Base-by-base conservation (phyloP, 2,888 invertebrate species). In the Brachyptera putata region DNA sequence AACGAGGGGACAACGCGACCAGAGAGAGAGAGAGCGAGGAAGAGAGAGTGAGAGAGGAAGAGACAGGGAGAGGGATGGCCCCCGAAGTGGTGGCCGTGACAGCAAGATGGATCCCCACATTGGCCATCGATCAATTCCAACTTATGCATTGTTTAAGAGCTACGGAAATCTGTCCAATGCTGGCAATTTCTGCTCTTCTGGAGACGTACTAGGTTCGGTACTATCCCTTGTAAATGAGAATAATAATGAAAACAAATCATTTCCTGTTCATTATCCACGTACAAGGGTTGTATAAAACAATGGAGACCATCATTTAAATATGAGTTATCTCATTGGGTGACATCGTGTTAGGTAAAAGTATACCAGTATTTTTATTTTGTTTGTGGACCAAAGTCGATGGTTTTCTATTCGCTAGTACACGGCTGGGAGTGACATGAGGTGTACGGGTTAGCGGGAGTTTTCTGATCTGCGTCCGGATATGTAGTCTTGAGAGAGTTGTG, bases 81-180 rank as follows among this genome's bases (percentile, higher is more conserved):
- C 61, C 64, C 58, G 57, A 60, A 62, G 63, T 59, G 63, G 63
- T 57, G 60, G 50, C 60, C 58, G 34, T 63, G 63, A 63, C 63
- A 63, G 63, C 58, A 61, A 63, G 61, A 63, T 63, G 61, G 63
- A 63, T 61, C 63, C 63, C 63, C 63, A 24, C 55, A 55, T 58
- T 53, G 63, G 56, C 61, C 63, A 63, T 63, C 63, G 63, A 63
- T 63, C 63, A 63, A 59, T 37, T 59, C 61, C 60, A 61, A 61
- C 58, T 61, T 63, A 61, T 63, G 63, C 63, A 63, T 63, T 63
- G 63, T 63, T 63, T 63, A 63, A 61, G 59, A 61, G 63, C 61
- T 58, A 58, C 57, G 63, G 56, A 62, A 62, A 62, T 62, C 60
- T 62, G 62, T 62, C 61, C 55, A 43, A 48, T 25, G 56, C 56